Evolutionary conservation across 2,113 vertebrate genomes (phyloP).

Genomic region (Myotis davidii): DNA sequence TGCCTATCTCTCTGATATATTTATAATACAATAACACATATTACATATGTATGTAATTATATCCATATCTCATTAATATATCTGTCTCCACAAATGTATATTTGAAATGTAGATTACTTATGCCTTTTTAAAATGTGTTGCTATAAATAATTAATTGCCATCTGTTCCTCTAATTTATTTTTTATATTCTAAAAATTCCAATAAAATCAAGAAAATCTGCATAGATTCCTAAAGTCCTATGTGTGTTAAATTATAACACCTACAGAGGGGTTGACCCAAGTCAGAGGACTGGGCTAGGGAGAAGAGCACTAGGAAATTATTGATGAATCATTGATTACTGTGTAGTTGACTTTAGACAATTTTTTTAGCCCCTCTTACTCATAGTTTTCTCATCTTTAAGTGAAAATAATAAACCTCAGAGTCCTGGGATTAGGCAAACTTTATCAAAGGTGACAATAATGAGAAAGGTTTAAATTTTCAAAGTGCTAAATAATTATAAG

Average conservation of each 20-base stretch:
- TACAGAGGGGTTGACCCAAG: neutral
- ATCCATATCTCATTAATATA: conserved; percentile 52
- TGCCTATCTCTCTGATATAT: conserved; percentile 40
- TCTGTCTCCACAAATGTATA: conserved; percentile 46
- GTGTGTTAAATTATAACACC: conserved; percentile 19
- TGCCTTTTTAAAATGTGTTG: conserved; percentile 56
- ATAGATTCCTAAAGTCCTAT: conserved; percentile 5
- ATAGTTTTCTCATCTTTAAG: conserved; percentile 26
- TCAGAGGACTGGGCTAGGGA: neutral
- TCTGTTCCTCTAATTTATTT: conserved; percentile 63
- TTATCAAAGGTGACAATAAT: neutral
- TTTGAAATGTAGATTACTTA: conserved; percentile 61
- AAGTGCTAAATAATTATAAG: neutral
- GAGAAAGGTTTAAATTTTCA: neutral
- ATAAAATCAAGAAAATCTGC: conserved; percentile 53
- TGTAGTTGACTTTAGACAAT: neutral
- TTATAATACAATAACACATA: conserved; percentile 41
- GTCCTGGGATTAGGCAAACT: neutral
- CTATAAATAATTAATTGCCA: conserved; percentile 67
- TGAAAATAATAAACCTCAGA: conserved; percentile 1
- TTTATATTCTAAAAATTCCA: conserved; percentile 56
- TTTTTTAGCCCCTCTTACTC: neutral
- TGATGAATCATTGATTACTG: neutral
- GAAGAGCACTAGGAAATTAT: neutral
- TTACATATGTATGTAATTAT: conserved; percentile 31